phyloP scores from a whole-genome alignment of 1,140 invertebrate genomes.

The Diuraphis noxia region DNA sequence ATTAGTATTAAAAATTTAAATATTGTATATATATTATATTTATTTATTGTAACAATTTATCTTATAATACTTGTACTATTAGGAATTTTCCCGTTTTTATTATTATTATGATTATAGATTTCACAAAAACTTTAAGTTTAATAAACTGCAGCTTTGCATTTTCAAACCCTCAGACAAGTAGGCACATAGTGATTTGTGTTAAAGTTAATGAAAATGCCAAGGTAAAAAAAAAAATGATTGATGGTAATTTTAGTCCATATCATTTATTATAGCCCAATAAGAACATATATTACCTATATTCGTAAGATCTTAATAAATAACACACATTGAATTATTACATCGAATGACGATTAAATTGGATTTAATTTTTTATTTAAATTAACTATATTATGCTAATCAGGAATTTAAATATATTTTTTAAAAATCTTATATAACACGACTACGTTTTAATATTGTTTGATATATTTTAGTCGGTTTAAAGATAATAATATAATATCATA shows the following conservation, averaged over 20 bases:
- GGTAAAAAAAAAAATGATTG: background rate
- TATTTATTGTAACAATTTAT: too few relatives aligned
- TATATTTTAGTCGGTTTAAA: background rate
- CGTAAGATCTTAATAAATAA: background rate
- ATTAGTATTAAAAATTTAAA: too few relatives aligned
- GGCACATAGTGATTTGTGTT: background rate
- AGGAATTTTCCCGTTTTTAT: too few relatives aligned
- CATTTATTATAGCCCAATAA: background rate
- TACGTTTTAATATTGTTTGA: background rate
- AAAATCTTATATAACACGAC: background rate
- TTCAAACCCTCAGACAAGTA: background rate
- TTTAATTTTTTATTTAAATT: background rate
- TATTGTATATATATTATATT: too few relatives aligned
- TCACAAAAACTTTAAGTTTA: background rate
- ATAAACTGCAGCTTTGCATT: background rate
- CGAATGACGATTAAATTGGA: background rate
- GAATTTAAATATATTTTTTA: background rate
- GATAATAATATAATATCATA: background rate
- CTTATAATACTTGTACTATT: too few relatives aligned
- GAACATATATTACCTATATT: background rate
- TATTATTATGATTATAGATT: too few relatives aligned
- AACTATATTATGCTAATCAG: background rate
- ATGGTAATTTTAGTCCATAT: background rate
- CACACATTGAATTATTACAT: background rate
- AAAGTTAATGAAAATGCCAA: slow-evolving; percentile 15